A percentile compares a stretch with the other conserved stretches of the same genome.
phyloP scores from a whole-genome alignment of 2,113 vertebrate species.

The Pygathrix nemaeus region DNA sequence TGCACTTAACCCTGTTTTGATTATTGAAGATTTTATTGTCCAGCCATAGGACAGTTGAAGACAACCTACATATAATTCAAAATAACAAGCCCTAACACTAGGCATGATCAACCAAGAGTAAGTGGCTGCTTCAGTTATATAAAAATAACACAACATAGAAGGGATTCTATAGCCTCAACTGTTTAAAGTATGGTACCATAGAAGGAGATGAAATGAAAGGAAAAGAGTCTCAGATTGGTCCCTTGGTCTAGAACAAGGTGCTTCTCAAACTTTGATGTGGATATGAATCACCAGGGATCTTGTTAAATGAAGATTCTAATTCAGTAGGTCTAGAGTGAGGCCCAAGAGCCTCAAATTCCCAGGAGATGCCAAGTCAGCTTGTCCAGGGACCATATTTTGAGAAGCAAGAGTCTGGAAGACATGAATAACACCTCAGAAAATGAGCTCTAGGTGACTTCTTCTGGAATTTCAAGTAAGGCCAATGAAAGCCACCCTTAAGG shows the following conservation, averaged over 20 bases:
- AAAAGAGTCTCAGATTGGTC: not conserved
- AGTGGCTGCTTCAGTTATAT: not conserved
- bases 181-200: not conserved
- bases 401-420: not conserved
- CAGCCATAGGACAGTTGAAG: not conserved
- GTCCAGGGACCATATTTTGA: not conserved
- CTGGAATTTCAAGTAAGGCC: not conserved
- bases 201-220: not conserved
- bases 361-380: not conserved
- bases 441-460: not conserved
- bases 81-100: not conserved
- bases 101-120: not conserved
- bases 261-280: not conserved
- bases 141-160: not conserved
- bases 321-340: not conserved
- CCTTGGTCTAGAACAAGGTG: not conserved
- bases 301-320: not conserved
- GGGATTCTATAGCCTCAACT: not conserved
- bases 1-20: constrained; percentile 19
- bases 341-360: not conserved
- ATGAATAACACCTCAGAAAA: not conserved
- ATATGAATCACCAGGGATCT: not conserved
- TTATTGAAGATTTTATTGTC: not conserved
- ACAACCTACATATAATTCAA: not conserved
- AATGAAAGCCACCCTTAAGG: not conserved